Percentiles rank a stretch among this genome's conserved stretches.
Conservation (phyloP, 2,113 vertebrate genomes). For the Apteryx owenii region DNA sequence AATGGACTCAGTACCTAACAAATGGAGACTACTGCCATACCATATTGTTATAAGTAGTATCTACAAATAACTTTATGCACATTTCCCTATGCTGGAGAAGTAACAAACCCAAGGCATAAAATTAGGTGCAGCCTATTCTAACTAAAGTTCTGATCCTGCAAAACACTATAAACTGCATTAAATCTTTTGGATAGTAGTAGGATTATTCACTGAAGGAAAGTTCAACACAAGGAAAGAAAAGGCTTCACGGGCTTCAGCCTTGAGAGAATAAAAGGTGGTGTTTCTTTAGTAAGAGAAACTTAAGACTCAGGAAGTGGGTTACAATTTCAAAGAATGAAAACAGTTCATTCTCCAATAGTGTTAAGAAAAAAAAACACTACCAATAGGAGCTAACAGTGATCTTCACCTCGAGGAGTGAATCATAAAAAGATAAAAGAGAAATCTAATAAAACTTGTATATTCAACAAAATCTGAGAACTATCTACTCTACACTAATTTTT, state of each 20-base stretch:
- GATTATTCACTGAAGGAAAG: neutral
- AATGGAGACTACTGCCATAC: neutral
- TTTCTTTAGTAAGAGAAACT: neutral
- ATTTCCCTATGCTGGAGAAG: neutral
- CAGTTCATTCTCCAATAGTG: neutral
- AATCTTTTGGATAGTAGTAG: neutral
- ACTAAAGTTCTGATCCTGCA: neutral
- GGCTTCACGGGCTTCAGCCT: neutral
- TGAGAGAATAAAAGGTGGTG: neutral
- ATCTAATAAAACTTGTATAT: neutral
- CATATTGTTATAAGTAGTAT: neutral
- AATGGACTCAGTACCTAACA: neutral
- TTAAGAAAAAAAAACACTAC: neutral
- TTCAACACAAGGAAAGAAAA: neutral
- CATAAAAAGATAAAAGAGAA: neutral
- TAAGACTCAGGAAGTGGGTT: neutral
- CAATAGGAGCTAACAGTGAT: neutral
- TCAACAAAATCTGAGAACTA: neutral
- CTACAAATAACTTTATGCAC: neutral
- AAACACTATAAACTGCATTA: neutral
- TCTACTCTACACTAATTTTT: neutral
- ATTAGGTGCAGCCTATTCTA: neutral
- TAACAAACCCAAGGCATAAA: neutral
- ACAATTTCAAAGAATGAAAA: neutral
- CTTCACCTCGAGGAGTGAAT: neutral